Evolutionary conservation across 2,888 invertebrate genomes (phyloP).

Genomic region (Oscheius onirici): DNA sequence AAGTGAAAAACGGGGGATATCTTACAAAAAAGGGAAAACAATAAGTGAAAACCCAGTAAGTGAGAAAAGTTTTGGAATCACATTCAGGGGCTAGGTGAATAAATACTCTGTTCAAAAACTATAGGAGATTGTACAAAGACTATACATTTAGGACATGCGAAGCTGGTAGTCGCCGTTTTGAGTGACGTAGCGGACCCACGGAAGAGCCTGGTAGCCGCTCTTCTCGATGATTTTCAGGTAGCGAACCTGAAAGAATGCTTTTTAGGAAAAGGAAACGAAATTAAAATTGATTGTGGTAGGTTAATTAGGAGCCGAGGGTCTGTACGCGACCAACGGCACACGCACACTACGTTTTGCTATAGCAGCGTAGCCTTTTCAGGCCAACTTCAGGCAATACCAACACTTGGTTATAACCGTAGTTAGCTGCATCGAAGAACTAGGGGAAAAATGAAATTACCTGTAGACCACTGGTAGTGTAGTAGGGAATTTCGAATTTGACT

Average conservation of each 20-base stretch:
- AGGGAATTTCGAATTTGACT: constrained; percentile 98
- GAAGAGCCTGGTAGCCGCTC: constrained; percentile 96
- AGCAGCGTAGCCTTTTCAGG: constrained; percentile 13
- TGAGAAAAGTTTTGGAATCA: too few relatives aligned
- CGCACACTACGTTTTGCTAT: constrained; percentile 1
- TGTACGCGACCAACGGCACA: background rate
- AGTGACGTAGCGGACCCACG: constrained; percentile 98
- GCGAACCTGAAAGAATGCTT: constrained; percentile 78
- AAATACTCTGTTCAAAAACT: too few relatives aligned
- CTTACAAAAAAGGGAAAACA: too few relatives aligned
- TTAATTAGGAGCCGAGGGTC: background rate
- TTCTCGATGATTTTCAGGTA: constrained; percentile 98
- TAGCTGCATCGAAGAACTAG: constrained; percentile 5
- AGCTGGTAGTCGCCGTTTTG: constrained; percentile 98
- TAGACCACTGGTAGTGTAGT: constrained; percentile 97
- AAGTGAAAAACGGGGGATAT: too few relatives aligned
- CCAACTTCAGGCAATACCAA: background rate
- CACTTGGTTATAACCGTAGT: background rate
- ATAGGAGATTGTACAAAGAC: too few relatives aligned
- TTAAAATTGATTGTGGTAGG: background rate
- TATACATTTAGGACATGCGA: constrained; percentile 76
- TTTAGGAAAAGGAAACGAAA: background rate
- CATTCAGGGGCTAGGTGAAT: too few relatives aligned
- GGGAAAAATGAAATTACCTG: constrained; percentile 79
- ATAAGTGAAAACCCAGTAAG: too few relatives aligned